Base-by-base conservation (phyloP, 2,888 invertebrate species). In the Agrotis segetum region DNA sequence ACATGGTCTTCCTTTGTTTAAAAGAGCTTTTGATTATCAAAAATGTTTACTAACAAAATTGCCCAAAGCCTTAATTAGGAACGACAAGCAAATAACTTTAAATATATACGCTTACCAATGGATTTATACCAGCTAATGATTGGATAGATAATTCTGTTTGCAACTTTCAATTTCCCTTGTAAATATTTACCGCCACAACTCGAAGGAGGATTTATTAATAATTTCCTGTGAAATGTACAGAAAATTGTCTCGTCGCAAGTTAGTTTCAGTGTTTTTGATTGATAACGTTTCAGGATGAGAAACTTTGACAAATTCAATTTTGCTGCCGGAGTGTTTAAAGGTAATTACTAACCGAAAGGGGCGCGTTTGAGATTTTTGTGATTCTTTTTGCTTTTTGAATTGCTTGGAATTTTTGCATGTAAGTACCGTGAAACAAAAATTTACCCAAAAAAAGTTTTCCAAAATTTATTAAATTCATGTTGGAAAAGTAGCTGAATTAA, bases 261-360 rank as follows among this genome's bases (percentile, higher is more conserved):
- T 60, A 76, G 81, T 79, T 82, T 63, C 78, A 83, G 19, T 75
- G 84, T 73, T 83, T 83, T 80, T 82, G 84, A 83, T 83, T 82
- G 82, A 84, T 82, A 82, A 67, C 77, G 77, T 69, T 82, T 71
- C 72, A 40, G 65, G 77, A 69, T 64, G 71, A 17, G 71, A 73
- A 80, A 82, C 77, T 82, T 83, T 75, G 74, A 61, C 73, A 84
- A 83, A 82, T 83, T 84, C 70, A 77, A 83, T 83, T 84, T 82
- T 17, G 46, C 53, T 61, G 61, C 52, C 56, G 58, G 70, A 83
- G 74, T 82, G 69, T 72, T 83, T 82, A 68, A 65, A 67, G 61
- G 29, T 58, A 72, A 74, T 80, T 68, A 64, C 69, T 56, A 50
- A 56, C 58, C 56, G 52, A 69, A 67, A 59, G 55, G 29, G 29